Percentiles rank a stretch among this genome's conserved stretches.
Evolutionary conservation across 2,888 invertebrate species (phyloP).

Genomic region (Asteroscopus sphinx): DNA sequence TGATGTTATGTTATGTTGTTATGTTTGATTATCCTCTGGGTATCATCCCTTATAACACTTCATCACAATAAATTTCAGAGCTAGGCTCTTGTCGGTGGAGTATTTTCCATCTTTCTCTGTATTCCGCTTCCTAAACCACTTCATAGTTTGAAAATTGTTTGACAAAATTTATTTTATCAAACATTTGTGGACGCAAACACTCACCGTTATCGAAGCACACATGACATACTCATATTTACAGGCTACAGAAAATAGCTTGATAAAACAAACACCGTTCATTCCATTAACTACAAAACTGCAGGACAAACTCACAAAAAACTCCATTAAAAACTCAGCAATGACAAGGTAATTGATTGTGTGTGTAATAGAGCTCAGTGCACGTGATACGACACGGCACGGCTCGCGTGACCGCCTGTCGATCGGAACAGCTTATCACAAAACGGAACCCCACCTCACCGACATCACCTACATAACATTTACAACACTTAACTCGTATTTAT

Average conservation of each 20-base stretch:
- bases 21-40: no score
- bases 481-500: slow-evolving; percentile 68
- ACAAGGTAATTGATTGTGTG: slow-evolving; percentile 65
- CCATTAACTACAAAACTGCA: not conserved
- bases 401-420: slow-evolving; percentile 73
- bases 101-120: no score
- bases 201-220: no score
- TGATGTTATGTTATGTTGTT: no score
- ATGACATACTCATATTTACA: no score
- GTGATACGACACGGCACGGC: slow-evolving; percentile 53
- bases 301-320: slow-evolving; percentile 13
- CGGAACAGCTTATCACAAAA: slow-evolving; percentile 71
- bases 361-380: slow-evolving; percentile 51
- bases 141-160: no score
- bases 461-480: slow-evolving; percentile 67
- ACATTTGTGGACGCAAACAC: no score
- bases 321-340: slow-evolving; percentile 47
- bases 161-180: no score
- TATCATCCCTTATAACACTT: no score
- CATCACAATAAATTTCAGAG: no score
- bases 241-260: not conserved
- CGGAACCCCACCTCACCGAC: slow-evolving; percentile 61
- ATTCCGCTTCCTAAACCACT: no score
- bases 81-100: no score
- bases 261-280: not conserved